phyloP scores from a whole-genome alignment of 2,113 vertebrate species.

The Mustelus asterias region DNA sequence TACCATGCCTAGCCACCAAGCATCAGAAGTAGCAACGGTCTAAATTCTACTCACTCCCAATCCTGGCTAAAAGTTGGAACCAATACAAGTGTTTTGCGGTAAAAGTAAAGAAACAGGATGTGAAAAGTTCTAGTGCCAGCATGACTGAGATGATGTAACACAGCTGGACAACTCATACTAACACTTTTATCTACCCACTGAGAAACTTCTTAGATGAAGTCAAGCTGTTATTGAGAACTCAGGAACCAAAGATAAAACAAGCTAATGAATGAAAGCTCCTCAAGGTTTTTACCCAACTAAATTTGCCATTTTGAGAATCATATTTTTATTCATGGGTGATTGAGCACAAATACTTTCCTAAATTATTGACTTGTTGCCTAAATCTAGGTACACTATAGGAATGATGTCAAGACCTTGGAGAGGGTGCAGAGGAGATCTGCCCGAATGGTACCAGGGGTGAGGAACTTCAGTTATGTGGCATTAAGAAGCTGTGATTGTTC shows the following conservation, averaged over 20 bases:
- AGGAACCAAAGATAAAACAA: not conserved
- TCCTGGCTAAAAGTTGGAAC: not conserved
- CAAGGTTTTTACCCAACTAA: not conserved
- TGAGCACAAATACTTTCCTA: not conserved
- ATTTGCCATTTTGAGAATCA: not conserved
- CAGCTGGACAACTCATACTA: not conserved
- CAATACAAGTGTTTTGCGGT: not conserved
- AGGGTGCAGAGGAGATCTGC: not conserved
- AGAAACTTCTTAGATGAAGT: not conserved
- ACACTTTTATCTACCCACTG: not conserved
- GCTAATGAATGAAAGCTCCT: not conserved
- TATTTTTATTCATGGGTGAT: not conserved
- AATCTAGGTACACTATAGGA: not conserved
- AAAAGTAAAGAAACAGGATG: slow-evolving; percentile 14
- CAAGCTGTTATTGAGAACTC: not conserved
- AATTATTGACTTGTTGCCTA: not conserved
- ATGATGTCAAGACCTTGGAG: not conserved
- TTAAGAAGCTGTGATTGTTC: not conserved
- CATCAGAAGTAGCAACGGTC: not conserved
- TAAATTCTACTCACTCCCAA: not conserved
- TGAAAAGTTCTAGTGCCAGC: not conserved
- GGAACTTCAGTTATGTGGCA: not conserved
- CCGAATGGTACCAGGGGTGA: not conserved
- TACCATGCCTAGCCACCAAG: not conserved
- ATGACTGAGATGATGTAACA: not conserved